These are phyloP conservation scores for Maccullochella peelii DNA, from an alignment of 2,113 vertebrate species.

Conservation along the genomic window DNA sequence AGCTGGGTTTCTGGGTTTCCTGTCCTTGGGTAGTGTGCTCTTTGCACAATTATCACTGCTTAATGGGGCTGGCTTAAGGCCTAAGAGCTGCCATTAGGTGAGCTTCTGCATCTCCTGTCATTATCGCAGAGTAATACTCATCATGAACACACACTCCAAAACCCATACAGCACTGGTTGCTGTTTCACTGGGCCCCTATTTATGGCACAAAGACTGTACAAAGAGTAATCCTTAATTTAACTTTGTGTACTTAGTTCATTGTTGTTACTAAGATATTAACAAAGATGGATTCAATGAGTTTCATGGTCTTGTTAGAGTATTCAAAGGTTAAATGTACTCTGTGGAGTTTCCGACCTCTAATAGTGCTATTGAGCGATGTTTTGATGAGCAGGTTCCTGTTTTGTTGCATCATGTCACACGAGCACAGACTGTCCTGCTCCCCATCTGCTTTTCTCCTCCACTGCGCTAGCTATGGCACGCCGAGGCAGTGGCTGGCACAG, in stretches of 20 bases:
- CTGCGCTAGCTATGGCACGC: too few species aligned
- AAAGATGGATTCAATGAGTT: background rate
- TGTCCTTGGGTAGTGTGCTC: conserved; percentile 28
- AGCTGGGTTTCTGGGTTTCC: conserved; percentile 47
- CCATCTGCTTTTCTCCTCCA: too few species aligned
- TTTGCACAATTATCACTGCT: conserved; percentile 62
- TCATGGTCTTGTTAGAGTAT: background rate
- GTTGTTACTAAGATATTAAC: background rate
- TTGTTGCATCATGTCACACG: background rate
- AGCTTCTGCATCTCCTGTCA: conserved; percentile 51
- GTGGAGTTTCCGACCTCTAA: background rate
- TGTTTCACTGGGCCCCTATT: background rate
- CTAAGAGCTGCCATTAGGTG: conserved; percentile 64
- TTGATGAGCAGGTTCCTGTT: background rate
- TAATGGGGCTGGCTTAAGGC: conserved; percentile 51
- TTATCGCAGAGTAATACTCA: conserved; percentile 35
- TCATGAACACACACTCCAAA: conserved; percentile 23
- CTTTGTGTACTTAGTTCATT: background rate
- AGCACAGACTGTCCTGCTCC: background rate
- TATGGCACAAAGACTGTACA: background rate
- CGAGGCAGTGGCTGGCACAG: too few species aligned
- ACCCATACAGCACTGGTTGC: background rate
- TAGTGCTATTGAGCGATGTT: background rate
- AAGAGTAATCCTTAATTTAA: background rate
- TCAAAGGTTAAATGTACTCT: too few species aligned